Base-by-base conservation (phyloP, 2,888 invertebrate genomes). In the Drosophila melanosoma region DNA sequence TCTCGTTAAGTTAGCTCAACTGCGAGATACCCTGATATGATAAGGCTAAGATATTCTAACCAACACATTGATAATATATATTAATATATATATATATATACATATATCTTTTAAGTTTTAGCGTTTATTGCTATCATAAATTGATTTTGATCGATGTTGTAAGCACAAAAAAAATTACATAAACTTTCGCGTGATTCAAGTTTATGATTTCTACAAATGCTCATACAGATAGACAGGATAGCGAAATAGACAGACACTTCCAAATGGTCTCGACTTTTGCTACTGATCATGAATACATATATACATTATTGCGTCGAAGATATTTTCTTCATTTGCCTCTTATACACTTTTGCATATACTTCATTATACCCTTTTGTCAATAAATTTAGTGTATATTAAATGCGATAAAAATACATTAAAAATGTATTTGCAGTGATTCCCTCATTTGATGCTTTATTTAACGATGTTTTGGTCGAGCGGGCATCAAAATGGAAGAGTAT, bases 401-500 rank as follows among this genome's bases (percentile, higher is more conserved):
- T 49, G 8, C 10, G 42, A 48, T n/a, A 12, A 20, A 40, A 33
- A 42, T 48, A 64, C 26, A 42, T 65, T 74, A 20, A 33, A 61
- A 57, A 59, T 38, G 36, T 64, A 56, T 64, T 75, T 61, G 38
- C 26, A 53, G 49, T 53, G 45, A 29, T 65, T 72, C 36, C 57
- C 64, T 40, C n/a, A 53, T 68, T 71, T 60, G 35, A 2, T 10
- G 11, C 15, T 10, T 10, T 12, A 3, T 36, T 23, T 54, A n/a
- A 65, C 53, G 40, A 66, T 58, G 36, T 20, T 57, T 76, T 60
- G 63, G 65, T 62, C 60, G 58, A 53, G 20, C 45, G 60, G 67
- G 52, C 61, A 68, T 45, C 38, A 69, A 48, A 48, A 77, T 33
- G 52, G 65, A 77, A 68, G 69, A 75, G 67, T 75, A 54, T 23